Evolutionary conservation across 2,888 invertebrate genomes (phyloP).

Genomic region (Cephalotes varians): DNA sequence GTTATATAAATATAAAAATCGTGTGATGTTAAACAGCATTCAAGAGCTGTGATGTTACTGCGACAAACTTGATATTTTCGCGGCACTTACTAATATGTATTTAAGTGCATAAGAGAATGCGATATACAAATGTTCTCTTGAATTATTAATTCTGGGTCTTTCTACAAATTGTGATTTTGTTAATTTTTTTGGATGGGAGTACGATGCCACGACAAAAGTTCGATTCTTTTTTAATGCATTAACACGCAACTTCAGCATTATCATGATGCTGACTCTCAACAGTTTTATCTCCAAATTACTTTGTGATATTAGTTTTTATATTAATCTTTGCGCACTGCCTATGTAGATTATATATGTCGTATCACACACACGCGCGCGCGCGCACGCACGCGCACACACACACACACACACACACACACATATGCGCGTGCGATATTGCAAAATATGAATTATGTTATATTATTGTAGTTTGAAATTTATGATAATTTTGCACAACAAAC

Average conservation of each 20-base stretch:
- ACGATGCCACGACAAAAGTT: background rate
- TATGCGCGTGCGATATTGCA: constrained; percentile 3
- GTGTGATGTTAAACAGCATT: constrained; percentile 30
- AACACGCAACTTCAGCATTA: background rate
- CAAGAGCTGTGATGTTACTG: constrained; percentile 41
- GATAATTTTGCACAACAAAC: constrained; percentile 69
- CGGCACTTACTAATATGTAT: constrained; percentile 10
- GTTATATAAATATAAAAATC: constrained; percentile 13
- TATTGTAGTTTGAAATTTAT: constrained; percentile 47
- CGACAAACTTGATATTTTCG: constrained; percentile 36
- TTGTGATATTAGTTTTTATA: constrained; percentile 54
- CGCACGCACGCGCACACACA: too few species aligned
- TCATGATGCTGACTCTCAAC: background rate
- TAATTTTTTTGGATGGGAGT: background rate
- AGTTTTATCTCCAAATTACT: constrained; percentile 43
- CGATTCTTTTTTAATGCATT: background rate
- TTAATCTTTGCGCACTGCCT: constrained; percentile 48
- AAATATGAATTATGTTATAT: constrained; percentile 3
- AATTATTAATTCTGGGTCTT: constrained; percentile 19
- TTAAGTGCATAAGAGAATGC: constrained; percentile 18
- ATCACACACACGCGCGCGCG: too few species aligned
- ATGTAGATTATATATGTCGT: constrained; percentile 26
- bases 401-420: too few species aligned
- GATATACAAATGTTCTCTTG: constrained; percentile 14
- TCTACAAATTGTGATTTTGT: constrained; percentile 2